phyloP scores from a whole-genome alignment of 2,888 invertebrate genomes.

The Nasonovia ribisnigri region DNA sequence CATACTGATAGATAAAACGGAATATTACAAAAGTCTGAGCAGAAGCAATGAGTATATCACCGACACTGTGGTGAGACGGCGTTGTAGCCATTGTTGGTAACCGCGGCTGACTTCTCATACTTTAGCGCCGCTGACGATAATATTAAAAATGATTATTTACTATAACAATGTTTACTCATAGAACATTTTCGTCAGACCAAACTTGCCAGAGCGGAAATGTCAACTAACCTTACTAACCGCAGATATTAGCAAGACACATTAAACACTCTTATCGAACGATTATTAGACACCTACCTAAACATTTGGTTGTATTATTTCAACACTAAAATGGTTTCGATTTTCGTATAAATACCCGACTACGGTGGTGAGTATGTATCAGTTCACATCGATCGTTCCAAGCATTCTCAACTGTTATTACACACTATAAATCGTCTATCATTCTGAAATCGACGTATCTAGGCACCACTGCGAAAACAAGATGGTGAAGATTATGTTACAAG shows the following conservation, averaged over 20 bases:
- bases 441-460: not conserved
- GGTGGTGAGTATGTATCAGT: not conserved
- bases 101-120: slow-evolving; percentile 23
- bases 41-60: slow-evolving; percentile 19
- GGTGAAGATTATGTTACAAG: slow-evolving; percentile 41
- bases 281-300: not conserved
- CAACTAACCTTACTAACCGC: slow-evolving; percentile 46
- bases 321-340: slow-evolving; percentile 5
- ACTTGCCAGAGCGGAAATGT: slow-evolving; percentile 40
- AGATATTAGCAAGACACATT: slow-evolving; percentile 33
- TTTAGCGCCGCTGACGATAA: not conserved
- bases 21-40: slow-evolving; percentile 28
- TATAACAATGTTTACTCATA: not conserved
- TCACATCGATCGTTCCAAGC: not conserved
- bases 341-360: slow-evolving; percentile 37
- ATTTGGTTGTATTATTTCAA: slow-evolving; percentile 1
- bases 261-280: not conserved
- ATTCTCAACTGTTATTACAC: not conserved
- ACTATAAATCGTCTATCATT: not conserved
- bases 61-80: not conserved
- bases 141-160: not conserved
- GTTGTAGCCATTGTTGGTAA: not conserved
- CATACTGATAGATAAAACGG: not conserved
- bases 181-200: slow-evolving; percentile 45
- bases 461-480: not conserved